Conservation (phyloP, 2,888 invertebrate species). For the Heteropelma amictum region DNA sequence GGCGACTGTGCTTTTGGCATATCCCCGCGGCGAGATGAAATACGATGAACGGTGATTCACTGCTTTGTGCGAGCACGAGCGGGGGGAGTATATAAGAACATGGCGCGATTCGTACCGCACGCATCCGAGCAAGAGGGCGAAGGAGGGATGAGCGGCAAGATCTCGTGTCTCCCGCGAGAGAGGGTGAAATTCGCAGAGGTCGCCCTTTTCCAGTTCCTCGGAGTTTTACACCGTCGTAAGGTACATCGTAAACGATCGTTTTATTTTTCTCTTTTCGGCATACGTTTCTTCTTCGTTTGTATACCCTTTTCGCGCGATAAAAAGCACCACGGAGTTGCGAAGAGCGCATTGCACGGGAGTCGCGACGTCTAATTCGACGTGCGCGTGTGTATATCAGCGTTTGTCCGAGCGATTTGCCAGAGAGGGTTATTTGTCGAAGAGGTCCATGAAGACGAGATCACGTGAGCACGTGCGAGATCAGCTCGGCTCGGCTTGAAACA, state of each 20-base stretch:
- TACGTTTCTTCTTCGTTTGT: neutral
- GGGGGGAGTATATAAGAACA: conserved; percentile 49
- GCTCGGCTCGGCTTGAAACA: conserved; percentile 11
- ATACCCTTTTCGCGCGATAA: neutral
- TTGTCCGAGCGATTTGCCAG: neutral
- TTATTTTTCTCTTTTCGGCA: too few relatives aligned
- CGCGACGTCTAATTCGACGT: conserved; percentile 11
- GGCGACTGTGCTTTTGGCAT: conserved; percentile 58
- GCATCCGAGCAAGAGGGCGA: neutral
- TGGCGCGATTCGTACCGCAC: conserved; percentile 12
- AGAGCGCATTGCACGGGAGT: neutral
- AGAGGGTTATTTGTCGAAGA: neutral
- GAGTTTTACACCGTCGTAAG: neutral
- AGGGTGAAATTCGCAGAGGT: conserved; percentile 36
- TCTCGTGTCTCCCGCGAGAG: conserved; percentile 26
- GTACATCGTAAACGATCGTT: conserved; percentile 23
- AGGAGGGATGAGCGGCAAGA: conserved; percentile 5
- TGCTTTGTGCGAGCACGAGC: conserved; percentile 38
- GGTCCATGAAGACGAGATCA: too few relatives aligned
- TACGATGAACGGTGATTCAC: conserved; percentile 55
- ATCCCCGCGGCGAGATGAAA: conserved; percentile 54
- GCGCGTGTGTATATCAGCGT: conserved; percentile 6
- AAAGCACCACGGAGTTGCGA: neutral
- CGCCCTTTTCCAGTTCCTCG: neutral
- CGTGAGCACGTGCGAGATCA: neutral